Evolutionary conservation across 2,113 vertebrate genomes (phyloP), one percentile per base, ranked within the genome.

Genomic region (Procapra przewalskii): DNA sequence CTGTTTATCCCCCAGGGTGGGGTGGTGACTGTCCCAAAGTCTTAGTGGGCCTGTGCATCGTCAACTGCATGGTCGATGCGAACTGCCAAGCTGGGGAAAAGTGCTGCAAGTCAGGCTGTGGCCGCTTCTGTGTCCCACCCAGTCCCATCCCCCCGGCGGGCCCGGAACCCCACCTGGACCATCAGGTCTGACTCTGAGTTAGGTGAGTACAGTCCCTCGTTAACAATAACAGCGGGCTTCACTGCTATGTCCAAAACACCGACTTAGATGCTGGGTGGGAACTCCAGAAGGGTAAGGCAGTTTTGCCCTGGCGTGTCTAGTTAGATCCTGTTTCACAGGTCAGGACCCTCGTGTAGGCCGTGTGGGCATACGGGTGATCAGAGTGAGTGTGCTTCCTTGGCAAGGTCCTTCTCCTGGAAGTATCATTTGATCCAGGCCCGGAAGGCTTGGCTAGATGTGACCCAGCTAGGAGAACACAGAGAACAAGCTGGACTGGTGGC

Each of bases 81-180:
- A 50, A 87, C 83, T 98, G 98, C 60, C 71, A 10, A 40, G 33
- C 67, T 0, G 96, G 96, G 45, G 31, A 81, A 4, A 98, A 95
- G 83, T 97, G 98, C 84, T 98, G 98, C 64, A 97, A 96, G 83
- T 96, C 97, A 64, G 98, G 97, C 62, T 98, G 98, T 4, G 97
- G 97, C 45, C 97, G 57, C 52, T 93, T 98, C 91, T 98, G 98
- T 77, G 33, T 85, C 59, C 87, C 85, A 23, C 0, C 16, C 4
- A 0, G 2, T 54, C 54, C 67, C 6, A 52, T 23, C 1, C 1
- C 6, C 19, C 9, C 48, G 48, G 1, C n/a, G 6, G 75, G 85
- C 60, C 67, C 1, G 0, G 29, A 52, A 43, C 59, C 23, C 83
- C 92, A 95, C 23, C 1, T 0, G 36, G 84, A 88, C 94, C 12